Evolutionary conservation across 2,888 invertebrate species (phyloP), one percentile per base, ranked within the genome.

Genomic region (Labia minor): DNA sequence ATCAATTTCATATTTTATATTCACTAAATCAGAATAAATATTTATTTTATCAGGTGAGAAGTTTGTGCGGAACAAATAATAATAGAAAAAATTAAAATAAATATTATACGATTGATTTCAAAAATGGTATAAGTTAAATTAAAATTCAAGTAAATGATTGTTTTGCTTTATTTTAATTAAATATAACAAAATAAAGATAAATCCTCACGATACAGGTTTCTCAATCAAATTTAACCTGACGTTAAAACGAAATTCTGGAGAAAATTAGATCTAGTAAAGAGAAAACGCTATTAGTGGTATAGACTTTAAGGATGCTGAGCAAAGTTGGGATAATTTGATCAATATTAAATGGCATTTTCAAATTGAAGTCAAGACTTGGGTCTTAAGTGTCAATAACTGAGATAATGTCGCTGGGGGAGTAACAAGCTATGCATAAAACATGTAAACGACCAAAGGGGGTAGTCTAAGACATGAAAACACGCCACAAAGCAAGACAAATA

Each of bases 341-440:
- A 49, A 49, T 49, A 49, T 49, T 49, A 49, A 49, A 49, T 49
- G 49, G 49, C 49, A 49, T 49, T 49, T 49, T 49, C 49, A 49
- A 49, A 49, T 49, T 49, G 49, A 49, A 49, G 49, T 2, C 16
- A 49, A 49, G 49, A 11, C 16, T 4, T 49, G 49, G 16, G 4
- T 11, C 49, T 16, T 3, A 16, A 49, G 49, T 49, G 49, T 16
- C 49, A 49, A 49, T 49, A 49, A 49, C 49, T 49, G 49, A 49
- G 49, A 49, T 49, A 49, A 49, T 49, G 49, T 16, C 49, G 49
- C 16, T 49, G n/a, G n/a, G 26, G 49, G 49, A 14, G n/a, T 49
- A 49, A 49, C 49, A 49, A 14, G 49, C 49, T 14, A 49, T 49
- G 49, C 49, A 49, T 49, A 49, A 49, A 49, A 49, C 49, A 49